Evolutionary conservation across 2,113 vertebrate genomes (phyloP).

Genomic region (Thermophis baileyi): DNA sequence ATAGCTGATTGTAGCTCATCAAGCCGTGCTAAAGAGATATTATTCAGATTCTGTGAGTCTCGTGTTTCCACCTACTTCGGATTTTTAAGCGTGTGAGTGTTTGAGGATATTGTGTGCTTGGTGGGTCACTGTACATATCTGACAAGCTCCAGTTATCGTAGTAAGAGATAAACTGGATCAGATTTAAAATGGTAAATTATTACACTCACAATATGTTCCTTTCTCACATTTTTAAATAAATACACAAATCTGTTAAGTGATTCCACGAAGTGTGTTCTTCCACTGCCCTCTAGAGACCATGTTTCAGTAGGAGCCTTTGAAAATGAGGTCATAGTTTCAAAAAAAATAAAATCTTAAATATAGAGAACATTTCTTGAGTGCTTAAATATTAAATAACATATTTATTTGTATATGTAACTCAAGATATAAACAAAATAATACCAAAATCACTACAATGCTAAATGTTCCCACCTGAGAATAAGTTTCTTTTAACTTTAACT

Average conservation of each 20-base stretch:
- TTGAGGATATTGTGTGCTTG: not conserved
- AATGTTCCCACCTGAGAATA: not conserved
- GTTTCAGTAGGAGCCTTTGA: constrained; percentile 9
- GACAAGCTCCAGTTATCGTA: not conserved
- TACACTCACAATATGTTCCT: not conserved
- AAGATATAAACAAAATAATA: not conserved
- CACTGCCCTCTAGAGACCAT: constrained; percentile 1
- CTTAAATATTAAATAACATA: not conserved
- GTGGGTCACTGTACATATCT: not conserved
- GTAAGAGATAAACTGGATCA: not conserved
- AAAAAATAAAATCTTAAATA: not conserved
- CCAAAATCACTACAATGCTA: not conserved
- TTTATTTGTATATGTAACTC: not conserved
- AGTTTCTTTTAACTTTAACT: not conserved
- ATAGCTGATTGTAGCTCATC: not conserved
- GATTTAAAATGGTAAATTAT: not conserved
- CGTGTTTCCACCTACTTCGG: not conserved
- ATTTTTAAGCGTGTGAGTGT: not conserved
- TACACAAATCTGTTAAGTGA: not conserved
- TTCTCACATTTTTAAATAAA: not conserved
- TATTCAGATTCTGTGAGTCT: not conserved
- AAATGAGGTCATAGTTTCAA: not conserved
- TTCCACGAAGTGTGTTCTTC: not conserved
- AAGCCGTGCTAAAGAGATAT: not conserved
- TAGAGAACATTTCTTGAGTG: not conserved